Evolutionary conservation across 2,888 invertebrate species (phyloP).

Genomic region (Ramazzottius varieornatus): DNA sequence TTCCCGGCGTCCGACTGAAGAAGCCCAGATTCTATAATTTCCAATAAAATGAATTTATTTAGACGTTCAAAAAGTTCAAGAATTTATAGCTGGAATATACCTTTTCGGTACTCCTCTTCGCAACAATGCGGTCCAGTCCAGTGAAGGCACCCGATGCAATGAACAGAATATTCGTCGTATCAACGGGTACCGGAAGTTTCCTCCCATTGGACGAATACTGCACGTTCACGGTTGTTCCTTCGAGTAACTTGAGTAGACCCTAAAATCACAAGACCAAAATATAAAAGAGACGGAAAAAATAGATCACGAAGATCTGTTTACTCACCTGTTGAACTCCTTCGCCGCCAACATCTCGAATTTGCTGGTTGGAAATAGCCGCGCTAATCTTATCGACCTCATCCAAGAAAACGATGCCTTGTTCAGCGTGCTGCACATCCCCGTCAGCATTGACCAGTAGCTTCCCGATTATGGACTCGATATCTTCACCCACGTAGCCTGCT

Average conservation of each 20-base stretch:
- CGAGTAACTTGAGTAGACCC: conserved; percentile 10
- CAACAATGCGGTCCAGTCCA: conserved; percentile 6
- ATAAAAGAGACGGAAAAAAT: no score
- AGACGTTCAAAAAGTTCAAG: no score
- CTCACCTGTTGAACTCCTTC: conserved; percentile 12
- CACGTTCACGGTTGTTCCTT: conserved; percentile 11
- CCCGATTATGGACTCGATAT: conserved; percentile 90
- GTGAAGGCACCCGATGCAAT: conserved; percentile 6
- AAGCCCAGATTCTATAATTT: no score
- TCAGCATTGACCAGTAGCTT: conserved; percentile 32
- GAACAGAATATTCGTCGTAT: conserved; percentile 6
- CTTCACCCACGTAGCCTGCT: conserved; percentile 96
- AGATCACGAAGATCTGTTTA: neutral
- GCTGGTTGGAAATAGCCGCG: neutral
- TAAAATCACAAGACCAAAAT: no score
- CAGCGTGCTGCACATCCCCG: neutral
- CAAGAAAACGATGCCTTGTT: conserved; percentile 59
- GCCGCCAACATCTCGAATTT: conserved; percentile 13
- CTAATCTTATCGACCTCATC: conserved; percentile 35
- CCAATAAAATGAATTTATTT: no score
- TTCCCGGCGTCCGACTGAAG: no score
- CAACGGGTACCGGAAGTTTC: conserved; percentile 5
- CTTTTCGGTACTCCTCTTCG: neutral
- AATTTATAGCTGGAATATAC: no score
- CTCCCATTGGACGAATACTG: conserved; percentile 8